These are phyloP conservation scores for Serilophus lunatus DNA, from an alignment of 2,113 vertebrate genomes.

Conservation along the genomic window DNA sequence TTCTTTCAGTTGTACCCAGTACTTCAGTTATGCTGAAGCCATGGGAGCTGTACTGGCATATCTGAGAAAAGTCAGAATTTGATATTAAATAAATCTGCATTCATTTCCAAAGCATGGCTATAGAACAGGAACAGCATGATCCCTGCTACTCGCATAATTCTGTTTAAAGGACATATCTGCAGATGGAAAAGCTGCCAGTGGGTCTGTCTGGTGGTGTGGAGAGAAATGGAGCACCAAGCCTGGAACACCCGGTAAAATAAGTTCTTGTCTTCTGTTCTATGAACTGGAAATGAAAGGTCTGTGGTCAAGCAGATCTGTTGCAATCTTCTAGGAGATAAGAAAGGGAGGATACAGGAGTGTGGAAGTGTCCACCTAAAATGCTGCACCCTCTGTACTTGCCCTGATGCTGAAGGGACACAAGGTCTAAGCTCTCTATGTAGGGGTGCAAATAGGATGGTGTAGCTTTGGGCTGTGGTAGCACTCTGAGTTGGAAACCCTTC, in stretches of 20 bases:
- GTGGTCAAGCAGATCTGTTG: background rate
- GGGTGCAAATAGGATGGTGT: background rate
- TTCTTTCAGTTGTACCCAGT: background rate
- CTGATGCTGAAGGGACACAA: background rate
- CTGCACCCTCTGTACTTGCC: background rate
- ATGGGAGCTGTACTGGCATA: slow-evolving; percentile 35
- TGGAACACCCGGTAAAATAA: background rate
- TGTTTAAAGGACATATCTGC: slow-evolving; percentile 30
- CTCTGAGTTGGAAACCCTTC: background rate
- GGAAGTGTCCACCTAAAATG: background rate
- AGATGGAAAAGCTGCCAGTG: background rate
- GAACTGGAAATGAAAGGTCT: background rate
- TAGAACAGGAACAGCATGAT: slow-evolving; percentile 24
- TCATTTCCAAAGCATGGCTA: background rate
- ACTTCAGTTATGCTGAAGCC: background rate
- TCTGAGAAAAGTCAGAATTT: slow-evolving; percentile 26
- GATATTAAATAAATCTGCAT: slow-evolving; percentile 28
- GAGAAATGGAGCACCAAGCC: background rate
- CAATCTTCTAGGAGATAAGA: background rate
- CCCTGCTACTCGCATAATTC: slow-evolving; percentile 29
- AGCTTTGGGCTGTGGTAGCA: background rate
- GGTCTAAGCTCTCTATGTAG: background rate
- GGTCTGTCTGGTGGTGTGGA: background rate
- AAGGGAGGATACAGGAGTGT: background rate
- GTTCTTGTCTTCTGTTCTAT: background rate